phyloP scores from a whole-genome alignment of 23 tunicate species.

The Styela clava region DNA sequence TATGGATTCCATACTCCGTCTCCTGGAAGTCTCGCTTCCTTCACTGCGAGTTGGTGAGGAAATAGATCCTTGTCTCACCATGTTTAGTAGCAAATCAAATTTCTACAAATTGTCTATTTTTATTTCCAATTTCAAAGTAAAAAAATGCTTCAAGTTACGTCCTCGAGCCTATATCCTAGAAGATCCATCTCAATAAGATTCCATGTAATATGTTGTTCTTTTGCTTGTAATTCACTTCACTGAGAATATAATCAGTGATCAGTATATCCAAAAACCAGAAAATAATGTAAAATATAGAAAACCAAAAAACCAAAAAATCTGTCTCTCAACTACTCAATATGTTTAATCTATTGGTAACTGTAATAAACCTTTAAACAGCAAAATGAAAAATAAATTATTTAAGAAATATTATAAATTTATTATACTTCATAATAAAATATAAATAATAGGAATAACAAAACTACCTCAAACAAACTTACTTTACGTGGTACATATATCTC shows the following conservation, averaged over 20 bases:
- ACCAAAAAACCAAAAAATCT: too few species aligned
- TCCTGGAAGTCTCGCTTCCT: not conserved
- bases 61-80: conserved; percentile 1
- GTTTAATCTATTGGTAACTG: too few species aligned
- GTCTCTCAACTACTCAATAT: too few species aligned
- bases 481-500: too few species aligned
- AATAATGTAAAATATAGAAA: too few species aligned
- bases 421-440: too few species aligned
- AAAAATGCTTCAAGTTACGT: not conserved
- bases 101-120: not conserved
- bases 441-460: too few species aligned
- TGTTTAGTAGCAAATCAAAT: not conserved
- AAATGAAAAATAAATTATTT: too few species aligned
- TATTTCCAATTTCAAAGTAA: not conserved
- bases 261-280: not conserved
- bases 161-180: not conserved
- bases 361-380: too few species aligned
- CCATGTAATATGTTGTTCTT: not conserved
- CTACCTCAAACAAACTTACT: too few species aligned
- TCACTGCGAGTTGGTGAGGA: not conserved
- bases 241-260: not conserved
- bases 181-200: conserved; percentile 7
- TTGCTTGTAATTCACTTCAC: not conserved
- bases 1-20: not conserved
- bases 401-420: too few species aligned